Evolutionary conservation across 2,113 vertebrate species (phyloP), one percentile per base, ranked within the genome.

Genomic region (Hemicordylus capensis): DNA sequence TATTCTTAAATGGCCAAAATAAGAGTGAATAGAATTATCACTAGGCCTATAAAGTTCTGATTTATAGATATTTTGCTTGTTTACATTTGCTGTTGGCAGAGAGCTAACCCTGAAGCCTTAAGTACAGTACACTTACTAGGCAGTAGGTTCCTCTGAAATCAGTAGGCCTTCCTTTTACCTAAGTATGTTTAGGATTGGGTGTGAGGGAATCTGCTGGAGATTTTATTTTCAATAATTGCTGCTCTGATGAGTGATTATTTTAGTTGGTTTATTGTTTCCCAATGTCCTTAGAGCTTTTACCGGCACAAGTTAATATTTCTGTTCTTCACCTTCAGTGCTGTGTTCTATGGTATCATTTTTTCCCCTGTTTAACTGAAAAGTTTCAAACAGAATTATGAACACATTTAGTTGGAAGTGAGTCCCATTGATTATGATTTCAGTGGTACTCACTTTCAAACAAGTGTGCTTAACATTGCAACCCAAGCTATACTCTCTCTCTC

Each of bases 1-100:
- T 8, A 22, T 56, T 34, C 26, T 88, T 86, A 56, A 67, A 80
- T 78, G 2, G 12, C 20, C 15, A 59, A 64, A 85, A 75, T 46
- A 2, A 76, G 22, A 73, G 3, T 0, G 11, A 31, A 56, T 0
- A 0, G 74, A 37, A 51, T 0, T 0, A 76, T 20, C 83, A 56
- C 67, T 3, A 81, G 48, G 6, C 15, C 84, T 22, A 80, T 79
- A 34, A 58, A 6, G 76, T 81, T 87, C n/a, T 75, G 24, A 63
- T 78, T 91, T 89, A 3, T 64, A 39, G 66, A 24, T 77, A 28
- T 85, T 83, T n/a, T n/a, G n/a, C n/a, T n/a, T 89, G 22, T 74
- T 70, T 80, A 4, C 59, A 88, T 85, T 66, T 51, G 11, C 39
- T 48, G 2, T 7, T 34, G 20, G 48, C 59, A 63, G 58, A 64